Conservation (phyloP, 1,140 invertebrate species). For the Procambarus virginalis region DNA sequence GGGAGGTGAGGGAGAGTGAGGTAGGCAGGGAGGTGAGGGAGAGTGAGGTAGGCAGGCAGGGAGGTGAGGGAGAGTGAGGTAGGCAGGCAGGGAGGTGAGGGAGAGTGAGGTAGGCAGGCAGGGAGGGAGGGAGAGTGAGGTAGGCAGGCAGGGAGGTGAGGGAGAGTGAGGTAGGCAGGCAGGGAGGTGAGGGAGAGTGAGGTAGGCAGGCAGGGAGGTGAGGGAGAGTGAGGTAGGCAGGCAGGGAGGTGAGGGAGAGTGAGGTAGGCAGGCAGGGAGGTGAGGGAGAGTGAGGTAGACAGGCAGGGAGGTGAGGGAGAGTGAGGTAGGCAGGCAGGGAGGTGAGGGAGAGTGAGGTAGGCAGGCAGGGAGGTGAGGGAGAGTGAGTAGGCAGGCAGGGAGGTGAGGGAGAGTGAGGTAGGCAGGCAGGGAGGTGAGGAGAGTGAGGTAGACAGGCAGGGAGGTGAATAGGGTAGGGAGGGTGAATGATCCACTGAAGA, state of each 20-base stretch:
- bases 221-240: not conserved
- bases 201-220: not conserved
- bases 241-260: not conserved
- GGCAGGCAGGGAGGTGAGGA: not conserved
- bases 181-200: not conserved
- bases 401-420: constrained; percentile 9
- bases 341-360: constrained; percentile 13
- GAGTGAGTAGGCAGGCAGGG: not conserved
- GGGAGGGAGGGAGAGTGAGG: not conserved
- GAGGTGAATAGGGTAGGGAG: too few species aligned
- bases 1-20: constrained; percentile 3
- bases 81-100: not conserved
- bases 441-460: not conserved
- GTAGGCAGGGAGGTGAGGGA: not conserved
- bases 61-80: not conserved
- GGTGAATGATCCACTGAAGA: too few species aligned
- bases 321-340: too few species aligned
- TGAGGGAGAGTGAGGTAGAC: not conserved
- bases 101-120: not conserved
- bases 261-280: not conserved
- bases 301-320: not conserved
- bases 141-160: too few species aligned
- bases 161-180: not conserved
- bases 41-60: not conserved
- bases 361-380: not conserved